Conservation (phyloP, 2,113 vertebrate species). For the Columba janthina region DNA sequence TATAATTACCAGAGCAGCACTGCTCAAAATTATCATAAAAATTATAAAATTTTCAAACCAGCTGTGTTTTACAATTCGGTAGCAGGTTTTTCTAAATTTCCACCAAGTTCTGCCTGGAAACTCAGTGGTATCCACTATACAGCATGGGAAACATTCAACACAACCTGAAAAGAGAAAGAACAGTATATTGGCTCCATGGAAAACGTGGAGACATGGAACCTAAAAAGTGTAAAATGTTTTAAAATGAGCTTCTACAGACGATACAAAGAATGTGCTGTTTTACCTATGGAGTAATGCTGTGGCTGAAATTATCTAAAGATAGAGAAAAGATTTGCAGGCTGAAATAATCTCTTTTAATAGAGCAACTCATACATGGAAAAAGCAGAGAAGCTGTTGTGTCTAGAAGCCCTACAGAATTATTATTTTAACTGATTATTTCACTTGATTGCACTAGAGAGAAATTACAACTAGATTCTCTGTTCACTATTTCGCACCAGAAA, state of each 20-base stretch:
- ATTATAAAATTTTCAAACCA: slow-evolving; percentile 96
- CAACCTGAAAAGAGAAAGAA: slow-evolving; percentile 75
- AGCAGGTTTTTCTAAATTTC: slow-evolving; percentile 90
- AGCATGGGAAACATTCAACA: slow-evolving; percentile 70
- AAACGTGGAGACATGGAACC: background rate
- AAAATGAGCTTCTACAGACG: background rate
- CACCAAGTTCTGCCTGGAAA: slow-evolving; percentile 83
- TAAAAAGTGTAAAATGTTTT: background rate
- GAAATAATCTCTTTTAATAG: background rate
- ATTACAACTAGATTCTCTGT: background rate
- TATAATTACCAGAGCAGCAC: slow-evolving; percentile 84
- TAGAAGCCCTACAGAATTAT: background rate
- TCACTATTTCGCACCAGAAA: background rate
- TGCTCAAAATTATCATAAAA: slow-evolving; percentile 95
- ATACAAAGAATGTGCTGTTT: background rate
- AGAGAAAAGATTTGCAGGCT: background rate
- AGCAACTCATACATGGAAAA: background rate
- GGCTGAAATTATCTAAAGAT: background rate
- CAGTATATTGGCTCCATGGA: background rate
- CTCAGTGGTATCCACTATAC: slow-evolving; percentile 68
- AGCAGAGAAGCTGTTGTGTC: background rate
- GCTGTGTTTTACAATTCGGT: slow-evolving; percentile 90
- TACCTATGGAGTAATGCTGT: background rate
- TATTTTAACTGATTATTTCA: background rate
- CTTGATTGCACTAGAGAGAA: background rate